These are phyloP conservation scores for Ammodytes marinus DNA, from an alignment of 2,113 vertebrate genomes.

Conservation along the genomic window DNA sequence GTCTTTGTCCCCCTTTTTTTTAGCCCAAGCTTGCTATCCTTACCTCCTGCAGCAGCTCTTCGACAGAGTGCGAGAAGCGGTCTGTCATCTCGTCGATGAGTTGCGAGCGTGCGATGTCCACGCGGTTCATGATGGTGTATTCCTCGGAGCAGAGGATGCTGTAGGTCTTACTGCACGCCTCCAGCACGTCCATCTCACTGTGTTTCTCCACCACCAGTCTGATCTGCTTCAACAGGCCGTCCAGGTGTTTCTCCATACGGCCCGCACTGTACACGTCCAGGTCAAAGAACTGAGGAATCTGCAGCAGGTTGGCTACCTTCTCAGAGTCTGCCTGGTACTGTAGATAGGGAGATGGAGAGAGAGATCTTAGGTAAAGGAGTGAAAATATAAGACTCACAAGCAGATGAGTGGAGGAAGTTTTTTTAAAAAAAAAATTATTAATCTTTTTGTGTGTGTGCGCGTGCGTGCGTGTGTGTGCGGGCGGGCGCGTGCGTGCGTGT, in stretches of 20 bases:
- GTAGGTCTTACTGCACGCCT: slow-evolving; percentile 99
- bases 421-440: too few species aligned
- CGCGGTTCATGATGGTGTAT: slow-evolving; percentile 99
- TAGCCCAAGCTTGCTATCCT: not conserved
- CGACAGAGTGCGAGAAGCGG: slow-evolving; percentile 95
- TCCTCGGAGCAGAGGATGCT: slow-evolving; percentile 99
- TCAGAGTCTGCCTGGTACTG: slow-evolving; percentile 98
- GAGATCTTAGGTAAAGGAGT: not conserved
- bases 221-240: slow-evolving; percentile 97
- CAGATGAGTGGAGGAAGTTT: too few species aligned
- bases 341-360: not conserved
- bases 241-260: slow-evolving; percentile 99
- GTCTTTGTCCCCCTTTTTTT: not conserved
- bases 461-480: too few species aligned
- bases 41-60: slow-evolving; percentile 97
- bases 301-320: slow-evolving; percentile 98
- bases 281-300: slow-evolving; percentile 98
- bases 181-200: slow-evolving; percentile 94
- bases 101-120: slow-evolving; percentile 97
- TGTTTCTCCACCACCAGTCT: slow-evolving; percentile 99
- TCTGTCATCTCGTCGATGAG: slow-evolving; percentile 98
- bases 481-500: too few species aligned
- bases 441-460: too few species aligned
- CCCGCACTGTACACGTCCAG: slow-evolving; percentile 98
- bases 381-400: not conserved